These are phyloP conservation scores for Ramphastos sulfuratus DNA, from an alignment of 2,113 vertebrate species.

Conservation along the genomic window DNA sequence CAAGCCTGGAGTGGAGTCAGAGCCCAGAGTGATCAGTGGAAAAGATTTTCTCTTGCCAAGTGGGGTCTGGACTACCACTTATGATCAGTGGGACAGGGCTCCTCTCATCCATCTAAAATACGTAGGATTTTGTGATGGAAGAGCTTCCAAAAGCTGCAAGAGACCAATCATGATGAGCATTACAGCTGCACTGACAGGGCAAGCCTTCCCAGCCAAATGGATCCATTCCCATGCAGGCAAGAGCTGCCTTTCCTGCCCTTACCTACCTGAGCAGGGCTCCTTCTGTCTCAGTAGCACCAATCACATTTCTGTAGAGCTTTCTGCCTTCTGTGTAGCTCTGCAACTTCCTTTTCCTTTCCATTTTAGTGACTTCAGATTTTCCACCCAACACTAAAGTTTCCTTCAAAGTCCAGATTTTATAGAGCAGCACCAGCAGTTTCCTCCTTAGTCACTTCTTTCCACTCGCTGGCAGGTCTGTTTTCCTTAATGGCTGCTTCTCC, in stretches of 20 bases:
- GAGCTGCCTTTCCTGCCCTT: background rate
- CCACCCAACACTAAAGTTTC: background rate
- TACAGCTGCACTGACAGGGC: accelerated
- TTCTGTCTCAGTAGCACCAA: accelerated
- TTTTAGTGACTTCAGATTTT: conserved; percentile 9
- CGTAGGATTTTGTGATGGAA: accelerated
- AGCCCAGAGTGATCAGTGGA: accelerated
- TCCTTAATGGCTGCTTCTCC: background rate
- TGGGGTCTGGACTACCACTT: background rate
- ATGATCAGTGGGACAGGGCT: accelerated
- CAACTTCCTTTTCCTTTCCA: background rate
- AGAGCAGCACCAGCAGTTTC: background rate
- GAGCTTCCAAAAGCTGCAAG: background rate
- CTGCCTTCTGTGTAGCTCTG: background rate
- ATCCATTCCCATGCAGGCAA: accelerated
- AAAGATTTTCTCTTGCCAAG: accelerated
- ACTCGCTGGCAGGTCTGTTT: background rate
- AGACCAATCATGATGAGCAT: accelerated
- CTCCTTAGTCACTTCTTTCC: background rate
- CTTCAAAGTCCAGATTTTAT: background rate
- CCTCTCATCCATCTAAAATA: background rate
- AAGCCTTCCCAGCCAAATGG: background rate
- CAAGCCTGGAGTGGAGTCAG: background rate
- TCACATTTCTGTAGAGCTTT: background rate
- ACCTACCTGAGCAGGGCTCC: background rate